These are phyloP conservation scores for Mesochorus sp. DNA, from an alignment of 2,888 invertebrate genomes.

Conservation along the genomic window DNA sequence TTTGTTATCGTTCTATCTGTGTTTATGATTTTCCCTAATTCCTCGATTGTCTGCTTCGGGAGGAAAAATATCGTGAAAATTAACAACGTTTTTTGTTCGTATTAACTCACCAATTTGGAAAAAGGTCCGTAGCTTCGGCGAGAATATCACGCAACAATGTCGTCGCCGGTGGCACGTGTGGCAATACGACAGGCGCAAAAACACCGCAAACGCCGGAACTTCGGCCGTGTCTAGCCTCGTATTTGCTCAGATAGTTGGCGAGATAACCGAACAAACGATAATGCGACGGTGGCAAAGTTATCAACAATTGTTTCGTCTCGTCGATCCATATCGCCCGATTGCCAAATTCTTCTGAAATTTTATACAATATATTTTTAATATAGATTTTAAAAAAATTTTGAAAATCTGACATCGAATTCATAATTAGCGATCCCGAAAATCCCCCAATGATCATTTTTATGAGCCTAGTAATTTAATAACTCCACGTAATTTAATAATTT, in stretches of 20 bases:
- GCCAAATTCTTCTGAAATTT: slow-evolving; percentile 71
- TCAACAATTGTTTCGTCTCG: slow-evolving; percentile 76
- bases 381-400: neutral
- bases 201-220: slow-evolving; percentile 78
- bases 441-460: too few species aligned
- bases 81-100: neutral
- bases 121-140: slow-evolving; percentile 75
- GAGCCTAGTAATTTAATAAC: too few species aligned
- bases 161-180: slow-evolving; percentile 80
- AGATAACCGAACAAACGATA: slow-evolving; percentile 78
- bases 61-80: neutral
- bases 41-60: neutral
- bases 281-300: slow-evolving; percentile 74
- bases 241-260: slow-evolving; percentile 77
- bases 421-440: too few species aligned
- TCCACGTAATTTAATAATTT: too few species aligned
- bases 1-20: neutral
- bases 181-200: slow-evolving; percentile 79
- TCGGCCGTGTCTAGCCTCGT: slow-evolving; percentile 77
- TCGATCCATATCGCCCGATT: slow-evolving; percentile 76
- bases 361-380: neutral
- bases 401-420: too few species aligned
- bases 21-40: neutral
- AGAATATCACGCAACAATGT: slow-evolving; percentile 78
- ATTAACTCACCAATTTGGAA: slow-evolving; percentile 77